These are phyloP conservation scores for Steatornis caripensis DNA, from an alignment of 2,113 vertebrate species.

Conservation along the genomic window DNA sequence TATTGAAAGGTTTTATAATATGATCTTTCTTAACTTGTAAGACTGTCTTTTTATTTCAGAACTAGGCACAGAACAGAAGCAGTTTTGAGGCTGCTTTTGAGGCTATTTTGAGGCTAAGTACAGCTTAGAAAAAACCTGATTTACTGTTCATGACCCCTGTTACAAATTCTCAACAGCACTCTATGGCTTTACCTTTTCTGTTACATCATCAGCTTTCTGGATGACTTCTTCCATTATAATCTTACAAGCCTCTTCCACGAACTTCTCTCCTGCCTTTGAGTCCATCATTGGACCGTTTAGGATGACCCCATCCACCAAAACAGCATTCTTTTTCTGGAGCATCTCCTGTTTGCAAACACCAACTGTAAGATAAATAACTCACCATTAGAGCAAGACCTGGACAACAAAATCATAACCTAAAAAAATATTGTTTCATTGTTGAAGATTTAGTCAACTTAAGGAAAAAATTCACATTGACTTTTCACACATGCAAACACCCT, in stretches of 20 bases:
- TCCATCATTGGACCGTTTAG: constrained; percentile 77
- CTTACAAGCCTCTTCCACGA: constrained; percentile 79
- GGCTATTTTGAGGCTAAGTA: no score
- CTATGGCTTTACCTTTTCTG: constrained; percentile 77
- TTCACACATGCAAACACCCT: not conserved
- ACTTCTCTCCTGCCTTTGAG: constrained; percentile 72
- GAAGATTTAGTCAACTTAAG: not conserved
- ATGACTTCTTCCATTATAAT: constrained; percentile 85
- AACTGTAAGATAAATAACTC: constrained; percentile 56
- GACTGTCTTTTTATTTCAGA: not conserved
- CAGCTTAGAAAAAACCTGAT: not conserved
- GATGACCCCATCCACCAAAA: constrained; percentile 71
- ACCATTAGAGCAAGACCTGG: not conserved
- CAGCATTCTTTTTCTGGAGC: constrained; percentile 58
- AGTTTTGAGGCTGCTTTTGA: not conserved
- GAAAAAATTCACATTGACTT: not conserved
- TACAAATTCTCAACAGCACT: not conserved
- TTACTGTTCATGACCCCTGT: not conserved
- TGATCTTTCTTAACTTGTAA: not conserved
- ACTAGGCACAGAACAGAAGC: not conserved
- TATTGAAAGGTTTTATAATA: not conserved
- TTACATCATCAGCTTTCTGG: constrained; percentile 77
- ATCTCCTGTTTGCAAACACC: constrained; percentile 41
- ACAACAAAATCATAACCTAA: not conserved
- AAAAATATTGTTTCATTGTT: not conserved